phyloP scores from a whole-genome alignment of 2,888 invertebrate species.

The Steinernema carpocapsae region DNA sequence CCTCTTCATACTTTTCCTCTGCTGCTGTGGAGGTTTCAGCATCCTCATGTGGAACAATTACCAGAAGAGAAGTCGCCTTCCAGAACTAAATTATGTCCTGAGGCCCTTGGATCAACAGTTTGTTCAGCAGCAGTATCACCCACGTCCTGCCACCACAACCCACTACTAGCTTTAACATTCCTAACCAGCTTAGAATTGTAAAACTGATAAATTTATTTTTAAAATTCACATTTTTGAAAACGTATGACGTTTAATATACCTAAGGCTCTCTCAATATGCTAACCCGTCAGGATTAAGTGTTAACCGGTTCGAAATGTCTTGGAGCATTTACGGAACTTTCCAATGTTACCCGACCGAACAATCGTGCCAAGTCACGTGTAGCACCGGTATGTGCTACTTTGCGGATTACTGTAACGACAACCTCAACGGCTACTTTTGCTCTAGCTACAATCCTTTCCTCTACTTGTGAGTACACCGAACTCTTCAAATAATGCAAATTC shows the following conservation, averaged over 20 bases:
- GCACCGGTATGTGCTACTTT: not conserved
- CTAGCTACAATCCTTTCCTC: not conserved
- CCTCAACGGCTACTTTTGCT: not conserved
- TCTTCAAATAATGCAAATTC: too few relatives aligned
- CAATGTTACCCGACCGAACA: too few relatives aligned
- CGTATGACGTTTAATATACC: too few relatives aligned
- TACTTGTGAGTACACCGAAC: not conserved
- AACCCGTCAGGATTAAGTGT: too few relatives aligned
- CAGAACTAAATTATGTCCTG: not conserved
- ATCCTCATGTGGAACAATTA: not conserved
- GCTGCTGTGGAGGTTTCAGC: constrained; percentile 23
- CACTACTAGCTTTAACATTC: not conserved
- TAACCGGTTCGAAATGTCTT: too few relatives aligned
- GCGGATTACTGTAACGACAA: constrained; percentile 8
- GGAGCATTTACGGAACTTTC: too few relatives aligned
- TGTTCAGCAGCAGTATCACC: not conserved
- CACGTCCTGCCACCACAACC: not conserved
- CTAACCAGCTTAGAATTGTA: too few relatives aligned
- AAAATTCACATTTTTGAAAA: too few relatives aligned
- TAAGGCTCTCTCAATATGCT: too few relatives aligned
- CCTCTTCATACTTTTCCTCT: constrained; percentile 6
- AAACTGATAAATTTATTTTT: too few relatives aligned
- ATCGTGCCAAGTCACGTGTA: not conserved
- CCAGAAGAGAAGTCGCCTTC: not conserved
- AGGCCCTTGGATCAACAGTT: not conserved